Base-by-base conservation (phyloP, 2,888 invertebrate genomes). In the Patella caerulea region DNA sequence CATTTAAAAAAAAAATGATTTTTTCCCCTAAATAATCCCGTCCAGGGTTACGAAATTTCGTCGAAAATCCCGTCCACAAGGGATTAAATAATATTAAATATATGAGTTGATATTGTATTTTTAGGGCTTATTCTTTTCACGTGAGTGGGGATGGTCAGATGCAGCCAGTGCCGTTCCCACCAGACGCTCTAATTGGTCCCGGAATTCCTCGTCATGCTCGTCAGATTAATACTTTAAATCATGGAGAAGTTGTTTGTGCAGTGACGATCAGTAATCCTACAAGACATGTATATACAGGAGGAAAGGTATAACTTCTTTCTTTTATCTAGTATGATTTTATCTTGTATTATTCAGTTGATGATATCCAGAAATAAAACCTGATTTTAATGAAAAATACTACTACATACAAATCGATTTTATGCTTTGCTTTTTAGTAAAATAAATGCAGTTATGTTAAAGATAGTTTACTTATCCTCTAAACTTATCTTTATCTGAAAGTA, bases 211-310 rank as follows among this genome's bases (percentile, higher is more conserved):
- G 97, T 76, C 97, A 96, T 89, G 97, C 97, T 72, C 94, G 97
- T 17, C 96, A 96, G 90, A 96, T 97, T 86, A 96, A 96, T 91
- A 96, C 96, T 11, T 92, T 98, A 82, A 96, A 95, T 81, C 98
- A 99, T 92, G 98, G 98, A 11, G 98, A 98, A 92, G 98, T 98
- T 70, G 98, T 98, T 56, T 98, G 98, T 92, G 98, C 98, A 0
- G 98, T 99, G 73, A 98, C 98, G 74, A 95, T 99, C 91, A 96
- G 97, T 78, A 91, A 92, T 83, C 91, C 91, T 2, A 90, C 89
- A 52, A 80, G 91, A 79, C 90, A 91, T 81, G 91, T 92, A 53
- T 99, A 98, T 93, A 99, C 99, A 0, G 99, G 98, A 45, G 98
- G 98, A 82, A 98, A 98, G 93, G 92, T 92, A 77, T 54, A 83